A percentile compares a stretch with the other conserved stretches of the same genome.
phyloP scores from a whole-genome alignment of 2,113 vertebrate species.

The Orthonyx spaldingii region DNA sequence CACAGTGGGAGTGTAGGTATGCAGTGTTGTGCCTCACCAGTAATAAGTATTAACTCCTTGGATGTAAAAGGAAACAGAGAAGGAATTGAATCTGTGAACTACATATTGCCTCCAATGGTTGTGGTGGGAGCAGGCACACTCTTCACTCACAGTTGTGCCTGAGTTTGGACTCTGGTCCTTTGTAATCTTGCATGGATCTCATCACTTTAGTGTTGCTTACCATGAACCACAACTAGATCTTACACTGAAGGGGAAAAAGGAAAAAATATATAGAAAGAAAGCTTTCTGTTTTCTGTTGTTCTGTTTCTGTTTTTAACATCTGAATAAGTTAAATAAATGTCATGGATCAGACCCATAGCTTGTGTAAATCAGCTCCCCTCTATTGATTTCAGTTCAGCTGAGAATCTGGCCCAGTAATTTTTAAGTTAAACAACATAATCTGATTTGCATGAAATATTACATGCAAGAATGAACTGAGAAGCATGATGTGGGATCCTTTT shows the following conservation, averaged over 20 bases:
- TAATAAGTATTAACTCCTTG: not conserved
- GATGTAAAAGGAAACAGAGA: not conserved
- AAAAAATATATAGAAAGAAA: not conserved
- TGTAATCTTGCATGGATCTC: not conserved
- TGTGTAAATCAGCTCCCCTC: not conserved
- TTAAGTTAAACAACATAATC: constrained; percentile 19
- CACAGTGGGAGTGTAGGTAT: not conserved
- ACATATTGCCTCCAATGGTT: not conserved
- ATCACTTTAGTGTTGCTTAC: not conserved
- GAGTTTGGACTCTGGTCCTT: not conserved
- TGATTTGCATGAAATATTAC: constrained; percentile 22
- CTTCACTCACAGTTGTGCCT: not conserved
- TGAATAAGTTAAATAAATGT: not conserved
- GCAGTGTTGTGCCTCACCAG: not conserved
- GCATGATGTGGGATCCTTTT: not conserved
- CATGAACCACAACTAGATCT: not conserved
- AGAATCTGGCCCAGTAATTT: constrained; percentile 5
- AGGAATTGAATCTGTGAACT: not conserved
- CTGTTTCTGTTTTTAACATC: not conserved
- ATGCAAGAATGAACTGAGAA: constrained; percentile 6
- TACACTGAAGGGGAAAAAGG: not conserved
- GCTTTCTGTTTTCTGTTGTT: fast-evolving
- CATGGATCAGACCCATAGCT: not conserved
- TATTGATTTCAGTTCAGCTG: not conserved
- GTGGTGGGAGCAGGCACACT: not conserved